Evolutionary conservation across 2,888 invertebrate species (phyloP), one percentile per base, ranked within the genome.

Genomic region (Tachina lurida): DNA sequence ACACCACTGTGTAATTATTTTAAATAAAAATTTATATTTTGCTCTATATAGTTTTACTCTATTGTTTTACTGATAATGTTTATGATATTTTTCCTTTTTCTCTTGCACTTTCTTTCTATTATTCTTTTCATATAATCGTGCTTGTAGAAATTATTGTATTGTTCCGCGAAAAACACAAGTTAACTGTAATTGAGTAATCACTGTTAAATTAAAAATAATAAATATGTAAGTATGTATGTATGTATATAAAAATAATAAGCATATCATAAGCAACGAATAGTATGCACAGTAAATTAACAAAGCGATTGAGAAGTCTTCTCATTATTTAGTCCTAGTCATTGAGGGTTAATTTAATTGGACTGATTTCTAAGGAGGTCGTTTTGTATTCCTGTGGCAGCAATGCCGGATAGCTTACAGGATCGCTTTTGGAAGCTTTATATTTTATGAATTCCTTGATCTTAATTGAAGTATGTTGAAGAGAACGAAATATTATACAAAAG

Each of bases 151-250:
- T 49, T 45, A 68, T 81, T 74, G 52, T 81, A 54, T 83, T 86
- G 79, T 86, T 67, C n/a, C 71, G 49, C 75, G 49, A n/a, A 67
- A 79, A 83, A 76, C 71, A 83, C 79, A 86, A 86, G 86, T 79
- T 83, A 62, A 76, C 19, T 76, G 65, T 86, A 80, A 83, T 86
- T 76, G 83, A 86, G 83, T 80, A 86, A 86, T 86, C 71, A 83
- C 67, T 67, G 68, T 19, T 75, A 65, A 74, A 74, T 71, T 60
- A 62, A 63, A 63, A 22, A 41, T 73, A 65, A 52, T 52, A 43
- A 10, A 52, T 15, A 43, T 31, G 2, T 58, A 58, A 5, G 2
- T 22, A 31, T 31, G 31, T 31, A 31, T 31, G 31, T 31, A 31
- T 31, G 4, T 31, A 31, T 31, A 31, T 31, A 4, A 31, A 31